A percentile compares a stretch with the other conserved stretches of the same genome.
phyloP scores from a whole-genome alignment of 2,888 invertebrate species.

The Apamea monoglypha region DNA sequence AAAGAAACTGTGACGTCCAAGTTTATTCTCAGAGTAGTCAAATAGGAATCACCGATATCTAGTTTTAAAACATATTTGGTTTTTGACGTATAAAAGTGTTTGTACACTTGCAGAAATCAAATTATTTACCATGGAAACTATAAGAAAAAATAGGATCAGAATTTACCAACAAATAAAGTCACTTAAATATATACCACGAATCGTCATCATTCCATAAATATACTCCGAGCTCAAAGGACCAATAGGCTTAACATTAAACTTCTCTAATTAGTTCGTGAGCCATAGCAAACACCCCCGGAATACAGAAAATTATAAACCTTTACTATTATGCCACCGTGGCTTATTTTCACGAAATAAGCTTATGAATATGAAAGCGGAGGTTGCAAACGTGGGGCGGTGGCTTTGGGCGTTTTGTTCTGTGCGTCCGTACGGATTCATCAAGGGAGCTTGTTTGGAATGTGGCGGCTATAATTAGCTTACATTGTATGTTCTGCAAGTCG shows the following conservation, averaged over 20 bases:
- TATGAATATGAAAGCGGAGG: constrained; percentile 49
- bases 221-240: background rate
- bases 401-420: constrained; percentile 41
- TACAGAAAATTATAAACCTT: constrained; percentile 50
- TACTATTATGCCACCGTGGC: constrained; percentile 25
- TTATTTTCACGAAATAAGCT: constrained; percentile 50
- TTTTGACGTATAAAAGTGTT: background rate
- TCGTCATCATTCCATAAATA: background rate
- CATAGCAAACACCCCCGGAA: constrained; percentile 44
- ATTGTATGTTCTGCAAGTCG: background rate
- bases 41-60: background rate
- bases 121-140: background rate
- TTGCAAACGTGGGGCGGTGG: constrained; percentile 1
- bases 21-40: background rate
- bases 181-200: background rate
- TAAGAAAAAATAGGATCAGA: background rate
- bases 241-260: constrained; percentile 30
- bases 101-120: background rate
- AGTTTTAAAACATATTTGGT: background rate
- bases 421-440: constrained; percentile 12
- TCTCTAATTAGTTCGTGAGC: constrained; percentile 41
- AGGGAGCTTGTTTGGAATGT: constrained; percentile 9
- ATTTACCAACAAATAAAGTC: background rate
- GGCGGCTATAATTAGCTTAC: constrained; percentile 22
- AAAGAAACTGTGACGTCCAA: background rate